Evolutionary conservation across 2,888 invertebrate species (phyloP).

Genomic region (Lasioglossum calceatum): DNA sequence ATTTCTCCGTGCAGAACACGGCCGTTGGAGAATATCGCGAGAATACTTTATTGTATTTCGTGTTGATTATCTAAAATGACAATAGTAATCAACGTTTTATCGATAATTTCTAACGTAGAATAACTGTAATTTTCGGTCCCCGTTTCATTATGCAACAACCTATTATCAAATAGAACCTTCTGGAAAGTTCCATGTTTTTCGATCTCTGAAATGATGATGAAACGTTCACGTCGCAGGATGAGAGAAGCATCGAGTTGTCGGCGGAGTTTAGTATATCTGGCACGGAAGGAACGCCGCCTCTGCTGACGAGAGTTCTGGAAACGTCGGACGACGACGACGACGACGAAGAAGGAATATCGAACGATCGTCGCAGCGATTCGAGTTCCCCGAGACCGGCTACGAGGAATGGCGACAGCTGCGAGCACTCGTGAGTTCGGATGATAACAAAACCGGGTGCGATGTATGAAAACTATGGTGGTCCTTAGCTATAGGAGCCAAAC

Average conservation of each 20-base stretch:
- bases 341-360: slow-evolving; percentile 60
- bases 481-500: no score
- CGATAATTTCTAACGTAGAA: no score
- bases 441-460: background rate
- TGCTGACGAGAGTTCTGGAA: slow-evolving; percentile 72
- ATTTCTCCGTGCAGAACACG: no score
- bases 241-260: slow-evolving; percentile 76
- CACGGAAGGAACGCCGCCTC: slow-evolving; percentile 67
- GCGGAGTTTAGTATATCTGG: slow-evolving; percentile 66
- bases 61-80: no score
- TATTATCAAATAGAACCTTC: background rate
- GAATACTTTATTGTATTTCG: no score
- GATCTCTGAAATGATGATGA: background rate
- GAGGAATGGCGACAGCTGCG: slow-evolving; percentile 68
- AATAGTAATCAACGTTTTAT: no score
- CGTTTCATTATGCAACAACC: no score
- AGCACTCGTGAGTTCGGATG: slow-evolving; percentile 64
- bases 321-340: slow-evolving; percentile 71
- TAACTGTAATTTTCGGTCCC: no score
- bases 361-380: slow-evolving; percentile 53
- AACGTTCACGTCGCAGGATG: slow-evolving; percentile 70
- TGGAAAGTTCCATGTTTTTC: no score
- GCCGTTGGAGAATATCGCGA: no score
- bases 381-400: slow-evolving; percentile 58
- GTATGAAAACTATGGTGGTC: no score